Evolutionary conservation across 2,797 vertebrate species (phyloP).

Genomic region (Smutsia gigantea): DNA sequence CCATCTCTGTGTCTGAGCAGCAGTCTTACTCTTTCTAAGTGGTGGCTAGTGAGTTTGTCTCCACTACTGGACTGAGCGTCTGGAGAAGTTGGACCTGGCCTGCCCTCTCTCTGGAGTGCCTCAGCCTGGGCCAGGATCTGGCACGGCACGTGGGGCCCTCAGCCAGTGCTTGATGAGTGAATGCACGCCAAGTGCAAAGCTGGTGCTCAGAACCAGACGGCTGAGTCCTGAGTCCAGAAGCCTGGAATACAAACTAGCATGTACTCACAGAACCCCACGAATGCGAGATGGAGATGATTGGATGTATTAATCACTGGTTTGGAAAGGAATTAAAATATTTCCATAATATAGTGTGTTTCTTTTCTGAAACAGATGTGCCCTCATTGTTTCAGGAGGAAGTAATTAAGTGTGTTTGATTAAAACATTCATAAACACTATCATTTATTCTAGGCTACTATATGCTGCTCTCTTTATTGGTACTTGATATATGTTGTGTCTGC

Average conservation of each 20-base stretch:
- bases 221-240: not conserved
- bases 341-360: constrained; percentile 66
- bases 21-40: not conserved
- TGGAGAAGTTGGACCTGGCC: not conserved
- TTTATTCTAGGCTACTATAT: constrained; percentile 60
- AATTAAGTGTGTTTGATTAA: constrained; percentile 77
- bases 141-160: not conserved
- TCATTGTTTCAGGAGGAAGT: constrained; percentile 75
- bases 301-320: constrained; percentile 69
- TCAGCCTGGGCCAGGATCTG: not conserved
- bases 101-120: not conserved
- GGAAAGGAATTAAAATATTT: constrained; percentile 74
- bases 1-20: not conserved
- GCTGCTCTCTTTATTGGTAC: not conserved
- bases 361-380: constrained; percentile 74
- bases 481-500: not conserved
- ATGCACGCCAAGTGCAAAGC: not conserved
- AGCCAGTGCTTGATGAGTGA: not conserved
- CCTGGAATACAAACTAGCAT: not conserved
- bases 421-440: constrained; percentile 62
- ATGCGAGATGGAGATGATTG: constrained; percentile 39
- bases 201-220: not conserved
- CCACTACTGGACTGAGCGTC: not conserved
- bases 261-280: not conserved
- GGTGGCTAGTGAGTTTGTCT: not conserved